Percentiles rank a stretch among this genome's conserved stretches.
phyloP scores from a whole-genome alignment of 2,888 invertebrate genomes.

The Graphium colonna region DNA sequence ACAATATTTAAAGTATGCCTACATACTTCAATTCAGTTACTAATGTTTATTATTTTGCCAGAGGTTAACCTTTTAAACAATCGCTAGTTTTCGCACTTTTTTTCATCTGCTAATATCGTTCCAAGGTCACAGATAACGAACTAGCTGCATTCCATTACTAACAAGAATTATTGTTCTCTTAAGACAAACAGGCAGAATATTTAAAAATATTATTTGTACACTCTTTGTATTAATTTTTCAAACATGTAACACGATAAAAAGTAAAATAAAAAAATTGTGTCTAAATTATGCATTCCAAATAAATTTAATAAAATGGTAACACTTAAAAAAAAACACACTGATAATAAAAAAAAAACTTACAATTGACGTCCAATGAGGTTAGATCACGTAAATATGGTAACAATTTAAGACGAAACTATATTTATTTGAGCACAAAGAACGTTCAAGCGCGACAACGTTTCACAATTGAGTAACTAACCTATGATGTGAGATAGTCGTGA shows the following conservation, averaged over 20 bases:
- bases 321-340: no score
- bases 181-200: not conserved
- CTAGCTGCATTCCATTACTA: constrained; percentile 8
- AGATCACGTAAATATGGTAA: no score
- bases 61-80: not conserved
- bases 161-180: constrained; percentile 1
- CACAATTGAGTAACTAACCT: constrained; percentile 10
- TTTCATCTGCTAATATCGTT: constrained; percentile 3
- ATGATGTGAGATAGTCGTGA: not conserved
- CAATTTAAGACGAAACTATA: not conserved
- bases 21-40: no score
- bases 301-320: not conserved
- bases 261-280: not conserved
- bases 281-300: not conserved
- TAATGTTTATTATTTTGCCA: not conserved
- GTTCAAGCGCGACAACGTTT: constrained; percentile 9
- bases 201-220: not conserved
- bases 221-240: no score
- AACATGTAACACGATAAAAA: not conserved
- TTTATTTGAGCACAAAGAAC: constrained; percentile 2
- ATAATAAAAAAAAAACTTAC: no score
- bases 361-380: no score
- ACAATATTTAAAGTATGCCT: no score
- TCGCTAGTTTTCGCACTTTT: constrained; percentile 1
- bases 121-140: constrained; percentile 1